These are phyloP conservation scores for Muschampia plurimacula DNA, from an alignment of 2,888 invertebrate genomes.

Conservation along the genomic window DNA sequence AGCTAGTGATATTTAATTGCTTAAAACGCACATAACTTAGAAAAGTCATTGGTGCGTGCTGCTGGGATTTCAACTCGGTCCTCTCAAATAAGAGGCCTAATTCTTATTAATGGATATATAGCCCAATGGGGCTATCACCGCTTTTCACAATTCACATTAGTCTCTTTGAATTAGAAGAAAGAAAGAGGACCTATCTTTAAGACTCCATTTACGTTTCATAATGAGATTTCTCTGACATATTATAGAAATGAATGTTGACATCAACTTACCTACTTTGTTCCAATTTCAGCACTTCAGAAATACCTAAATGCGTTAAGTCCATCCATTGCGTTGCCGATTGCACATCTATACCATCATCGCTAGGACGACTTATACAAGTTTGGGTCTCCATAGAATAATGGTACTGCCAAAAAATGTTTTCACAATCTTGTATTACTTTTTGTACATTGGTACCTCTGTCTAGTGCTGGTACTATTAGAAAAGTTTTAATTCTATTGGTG, in stretches of 20 bases:
- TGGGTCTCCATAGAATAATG: constrained; percentile 90
- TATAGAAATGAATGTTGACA: neutral
- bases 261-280: constrained; percentile 58
- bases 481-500: constrained; percentile 58
- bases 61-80: too few relatives aligned
- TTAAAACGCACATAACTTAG: too few relatives aligned
- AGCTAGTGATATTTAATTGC: too few relatives aligned
- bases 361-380: constrained; percentile 85
- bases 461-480: constrained; percentile 57
- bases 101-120: too few relatives aligned
- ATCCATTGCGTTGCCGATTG: constrained; percentile 85
- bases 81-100: too few relatives aligned
- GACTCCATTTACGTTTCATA: neutral
- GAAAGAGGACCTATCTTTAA: neutral
- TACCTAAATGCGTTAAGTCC: constrained; percentile 80
- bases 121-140: too few relatives aligned
- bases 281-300: constrained; percentile 81
- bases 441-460: constrained; percentile 69
- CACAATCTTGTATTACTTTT: constrained; percentile 84
- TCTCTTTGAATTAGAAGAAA: too few relatives aligned
- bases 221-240: neutral
- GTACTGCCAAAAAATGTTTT: constrained; percentile 86
- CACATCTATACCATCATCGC: constrained; percentile 89
- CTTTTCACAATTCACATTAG: too few relatives aligned
- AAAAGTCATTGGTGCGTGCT: too few relatives aligned